Conservation (phyloP, 2,113 vertebrate genomes). For the Takifugu bimaculatus region DNA sequence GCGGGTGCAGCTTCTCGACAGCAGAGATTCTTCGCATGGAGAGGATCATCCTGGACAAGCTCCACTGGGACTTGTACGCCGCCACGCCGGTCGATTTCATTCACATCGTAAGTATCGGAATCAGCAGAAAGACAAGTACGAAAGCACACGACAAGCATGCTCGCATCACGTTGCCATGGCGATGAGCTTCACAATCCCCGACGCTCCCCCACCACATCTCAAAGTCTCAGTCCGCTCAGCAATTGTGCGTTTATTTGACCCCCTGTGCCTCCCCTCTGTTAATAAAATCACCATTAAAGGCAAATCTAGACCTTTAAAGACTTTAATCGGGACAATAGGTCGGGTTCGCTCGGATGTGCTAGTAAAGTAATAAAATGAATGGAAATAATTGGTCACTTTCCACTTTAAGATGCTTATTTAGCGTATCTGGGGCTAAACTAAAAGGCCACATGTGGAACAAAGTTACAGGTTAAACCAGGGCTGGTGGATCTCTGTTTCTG, state of each 20-base stretch:
- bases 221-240: too few species aligned
- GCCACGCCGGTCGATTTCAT: slow-evolving; percentile 83
- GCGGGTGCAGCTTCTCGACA: slow-evolving; percentile 79
- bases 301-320: too few species aligned
- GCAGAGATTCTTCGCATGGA: slow-evolving; percentile 86
- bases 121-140: slow-evolving; percentile 27
- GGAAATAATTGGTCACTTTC: not conserved
- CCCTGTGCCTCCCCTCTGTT: too few species aligned
- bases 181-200: not conserved
- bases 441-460: not conserved
- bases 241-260: too few species aligned
- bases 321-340: too few species aligned
- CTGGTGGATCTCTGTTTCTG: not conserved
- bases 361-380: too few species aligned
- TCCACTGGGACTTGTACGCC: slow-evolving; percentile 83
- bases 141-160: not conserved
- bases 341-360: too few species aligned
- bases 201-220: too few species aligned
- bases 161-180: not conserved
- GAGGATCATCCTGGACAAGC: slow-evolving; percentile 82
- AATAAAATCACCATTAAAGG: too few species aligned
- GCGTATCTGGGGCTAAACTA: too few species aligned
- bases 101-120: slow-evolving; percentile 77
- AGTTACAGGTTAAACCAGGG: not conserved
- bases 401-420: not conserved